Conservation (phyloP, 2,797 vertebrate genomes). For the Gadopsis marmoratus region DNA sequence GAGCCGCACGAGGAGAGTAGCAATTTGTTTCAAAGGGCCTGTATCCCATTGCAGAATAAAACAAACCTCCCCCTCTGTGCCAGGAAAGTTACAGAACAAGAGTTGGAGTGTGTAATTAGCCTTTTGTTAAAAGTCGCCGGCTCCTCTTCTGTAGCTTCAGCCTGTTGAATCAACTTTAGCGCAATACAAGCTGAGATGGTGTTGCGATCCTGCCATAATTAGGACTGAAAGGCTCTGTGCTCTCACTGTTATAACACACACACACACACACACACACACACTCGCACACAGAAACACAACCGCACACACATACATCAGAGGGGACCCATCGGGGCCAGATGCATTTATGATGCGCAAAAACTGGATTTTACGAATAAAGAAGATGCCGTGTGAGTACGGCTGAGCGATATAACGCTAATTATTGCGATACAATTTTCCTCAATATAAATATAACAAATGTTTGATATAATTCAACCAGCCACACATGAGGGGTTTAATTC, state of each 20-base stretch:
- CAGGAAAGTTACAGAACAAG: constrained; percentile 42
- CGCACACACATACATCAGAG: constrained; percentile 11
- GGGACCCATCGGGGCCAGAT: constrained; percentile 10
- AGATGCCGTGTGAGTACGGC: neutral
- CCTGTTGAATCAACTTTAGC: constrained; percentile 29
- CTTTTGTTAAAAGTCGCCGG: constrained; percentile 57
- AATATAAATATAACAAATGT: too few relatives aligned
- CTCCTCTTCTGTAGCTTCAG: constrained; percentile 35
- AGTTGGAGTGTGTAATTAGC: constrained; percentile 58
- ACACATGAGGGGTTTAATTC: too few relatives aligned
- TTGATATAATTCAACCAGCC: too few relatives aligned
- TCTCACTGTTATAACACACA: neutral
- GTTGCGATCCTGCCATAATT: constrained; percentile 12
- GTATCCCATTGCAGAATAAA: constrained; percentile 41
- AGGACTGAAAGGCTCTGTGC: neutral
- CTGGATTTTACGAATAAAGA: neutral
- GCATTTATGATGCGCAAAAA: constrained; percentile 17
- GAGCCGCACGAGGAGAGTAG: constrained; percentile 37
- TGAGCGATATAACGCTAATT: too few relatives aligned
- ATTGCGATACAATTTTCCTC: too few relatives aligned
- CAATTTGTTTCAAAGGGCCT: constrained; percentile 61
- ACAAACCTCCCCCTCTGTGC: constrained; percentile 21
- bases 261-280: neutral
- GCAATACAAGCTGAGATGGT: constrained; percentile 21
- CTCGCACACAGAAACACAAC: neutral